Conservation (phyloP, 2,888 invertebrate species). For the Agrotis segetum region DNA sequence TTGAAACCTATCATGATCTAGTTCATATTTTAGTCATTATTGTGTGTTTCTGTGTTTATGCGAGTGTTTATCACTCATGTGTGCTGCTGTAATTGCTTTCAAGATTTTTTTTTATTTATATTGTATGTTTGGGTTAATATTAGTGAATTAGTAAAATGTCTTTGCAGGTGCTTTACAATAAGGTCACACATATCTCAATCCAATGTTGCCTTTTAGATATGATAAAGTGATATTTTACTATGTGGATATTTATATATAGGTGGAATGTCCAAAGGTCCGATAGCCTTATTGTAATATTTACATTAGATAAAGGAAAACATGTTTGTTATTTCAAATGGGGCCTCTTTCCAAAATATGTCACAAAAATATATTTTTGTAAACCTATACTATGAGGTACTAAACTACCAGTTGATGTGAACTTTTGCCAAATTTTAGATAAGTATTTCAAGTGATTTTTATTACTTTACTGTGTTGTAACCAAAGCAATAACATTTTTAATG, state of each 20-base stretch:
- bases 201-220: slow-evolving; percentile 91
- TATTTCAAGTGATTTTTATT: slow-evolving; percentile 84
- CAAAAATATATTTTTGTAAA: slow-evolving; percentile 85
- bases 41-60: slow-evolving; percentile 89
- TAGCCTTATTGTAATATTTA: slow-evolving; percentile 84
- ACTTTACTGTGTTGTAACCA: slow-evolving; percentile 88
- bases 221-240: slow-evolving; percentile 86
- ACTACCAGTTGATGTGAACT: slow-evolving; percentile 81
- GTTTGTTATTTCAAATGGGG: slow-evolving; percentile 75
- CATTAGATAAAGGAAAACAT: slow-evolving; percentile 80
- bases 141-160: slow-evolving; percentile 84
- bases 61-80: slow-evolving; percentile 82
- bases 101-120: slow-evolving; percentile 77
- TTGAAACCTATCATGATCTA: slow-evolving; percentile 85
- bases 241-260: slow-evolving; percentile 79
- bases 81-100: slow-evolving; percentile 89
- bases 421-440: slow-evolving; percentile 89
- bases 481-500: slow-evolving; percentile 89
- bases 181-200: slow-evolving; percentile 88
- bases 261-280: slow-evolving; percentile 85
- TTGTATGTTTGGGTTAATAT: slow-evolving; percentile 85
- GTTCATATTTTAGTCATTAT: slow-evolving; percentile 90
- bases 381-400: slow-evolving; percentile 76
- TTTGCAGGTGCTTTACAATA: slow-evolving; percentile 89
- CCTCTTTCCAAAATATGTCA: slow-evolving; percentile 78